Evolutionary conservation across 2,797 vertebrate species (phyloP), one percentile per base, ranked within the genome.

Genomic region (Enteromius unitaeniatus): DNA sequence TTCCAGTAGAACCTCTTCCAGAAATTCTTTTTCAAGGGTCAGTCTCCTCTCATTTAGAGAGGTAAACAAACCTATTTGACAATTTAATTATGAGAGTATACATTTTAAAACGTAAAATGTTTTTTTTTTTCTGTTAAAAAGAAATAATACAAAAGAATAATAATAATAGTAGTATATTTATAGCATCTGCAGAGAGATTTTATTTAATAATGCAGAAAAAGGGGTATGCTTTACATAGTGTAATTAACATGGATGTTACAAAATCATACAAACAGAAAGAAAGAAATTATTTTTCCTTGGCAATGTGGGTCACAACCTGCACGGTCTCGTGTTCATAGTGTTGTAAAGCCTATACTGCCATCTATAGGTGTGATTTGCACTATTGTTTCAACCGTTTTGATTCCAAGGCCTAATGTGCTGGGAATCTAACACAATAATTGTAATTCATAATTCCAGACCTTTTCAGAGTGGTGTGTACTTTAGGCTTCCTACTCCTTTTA

Each of bases 1-100:
- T 90, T 90, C 67, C 91, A 93, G 91, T 90, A 91, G 90, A 90
- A 80, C 64, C 40, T 37, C 34, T 84, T 67, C 34, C 34, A 78
- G 45, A 84, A 81, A 72, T 28, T 9, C 67, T 68, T 37, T n/a
- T 62, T 65, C 37, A 31, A 7, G 6, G 65, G 45, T 65, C 65
- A 81, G 21, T 49, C 34, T n/a, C n/a, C n/a, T n/a, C n/a, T n/a
- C n/a, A n/a, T n/a, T n/a, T n/a, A n/a, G n/a, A n/a, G n/a, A 21
- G 11, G 3, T 68, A 11, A 68, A 68, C 65, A n/a, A 37, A 68
- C 8, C 65, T 37, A 19, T 10, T 68, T 37, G 21, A 19, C 34
- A 13, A 40, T 40, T 40, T 4, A 6, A 2, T n/a, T 10, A 45
- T 68, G 19, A 21, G 37, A 21, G 64, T 40, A 68, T 21, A n/a